Base-by-base conservation (phyloP, 2,888 invertebrate genomes). In the Drosophila meridiana region DNA sequence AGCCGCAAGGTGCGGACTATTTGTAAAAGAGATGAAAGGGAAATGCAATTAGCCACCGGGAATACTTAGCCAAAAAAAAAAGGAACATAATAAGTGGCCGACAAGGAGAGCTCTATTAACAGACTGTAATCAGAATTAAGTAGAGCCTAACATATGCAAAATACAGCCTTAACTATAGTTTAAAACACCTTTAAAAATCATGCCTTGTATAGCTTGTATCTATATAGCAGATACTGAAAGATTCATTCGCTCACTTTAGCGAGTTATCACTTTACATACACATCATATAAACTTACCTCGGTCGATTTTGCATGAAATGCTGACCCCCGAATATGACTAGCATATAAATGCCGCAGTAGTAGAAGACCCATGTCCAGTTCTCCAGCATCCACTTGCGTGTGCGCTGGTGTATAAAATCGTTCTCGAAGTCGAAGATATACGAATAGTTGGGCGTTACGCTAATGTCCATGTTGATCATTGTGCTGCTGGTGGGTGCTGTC, bases 341-440 rank as follows among this genome's bases (percentile, higher is more conserved):
- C 96, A 99, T 97, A 93, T 99, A 99, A 81, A 97, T 94, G 79
- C 97, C 97, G 79, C 97, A 95, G 65, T 94, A 94, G 82, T 98
- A 98, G 94, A 98, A 98, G 65, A 97, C 97, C 92, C 97, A 96
- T 68, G 97, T 98, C 99, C 99, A 99, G 93, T 99, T 98, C 90
- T 97, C 96, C 82, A 96, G 95, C 98, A 99, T 99, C 98, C 99
- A 99, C 94, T 96, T 96, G 92, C 97, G 95, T 87, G 97, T 97
- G 86, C 96, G 95, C 90, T 96, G 95, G 92, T 98, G 97, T 92
- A 97, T 97, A 93, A 99, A 99, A 92, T 97, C 96, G 92, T 97
- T 96, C 94, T 99, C 99, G 92, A 99, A 99, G 91, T 97, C 97
- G 94, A 99, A 98, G 92, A 98, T 95, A 93, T 98, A 97, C 52